These are phyloP conservation scores for Harpegnathos saltator DNA, from an alignment of 1,140 invertebrate genomes.

Conservation along the genomic window DNA sequence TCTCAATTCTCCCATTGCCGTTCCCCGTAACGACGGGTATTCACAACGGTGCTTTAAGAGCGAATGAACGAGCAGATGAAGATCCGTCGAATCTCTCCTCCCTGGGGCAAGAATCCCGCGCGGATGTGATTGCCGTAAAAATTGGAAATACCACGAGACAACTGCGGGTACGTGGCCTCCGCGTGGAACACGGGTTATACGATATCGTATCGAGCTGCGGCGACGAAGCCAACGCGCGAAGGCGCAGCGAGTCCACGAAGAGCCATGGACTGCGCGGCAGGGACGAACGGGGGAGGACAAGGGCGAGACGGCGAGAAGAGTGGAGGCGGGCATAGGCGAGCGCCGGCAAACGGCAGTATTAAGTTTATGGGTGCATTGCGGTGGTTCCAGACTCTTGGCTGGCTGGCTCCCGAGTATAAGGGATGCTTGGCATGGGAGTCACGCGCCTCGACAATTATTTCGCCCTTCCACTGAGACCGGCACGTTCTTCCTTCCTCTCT, in stretches of 20 bases:
- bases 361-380: constrained; percentile 83
- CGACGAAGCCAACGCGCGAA: no score
- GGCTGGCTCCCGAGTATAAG: constrained; percentile 67
- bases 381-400: constrained; percentile 77
- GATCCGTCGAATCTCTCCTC: not conserved
- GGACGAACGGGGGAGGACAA: not conserved
- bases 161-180: constrained; percentile 31
- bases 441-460: constrained; percentile 83
- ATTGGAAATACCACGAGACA: constrained; percentile 65
- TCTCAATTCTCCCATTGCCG: not conserved
- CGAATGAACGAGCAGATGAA: no score
- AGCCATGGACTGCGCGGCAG: constrained; percentile 29
- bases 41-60: not conserved
- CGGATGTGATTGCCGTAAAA: constrained; percentile 62
- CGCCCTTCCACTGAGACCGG: constrained; percentile 70
- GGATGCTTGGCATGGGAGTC: constrained; percentile 80
- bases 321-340: constrained; percentile 58
- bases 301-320: not conserved
- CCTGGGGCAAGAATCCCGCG: constrained; percentile 6
- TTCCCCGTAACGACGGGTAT: not conserved
- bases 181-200: constrained; percentile 60
- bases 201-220: constrained; percentile 71
- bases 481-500: constrained; percentile 61
- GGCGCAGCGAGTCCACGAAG: constrained; percentile 36
- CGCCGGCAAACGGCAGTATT: constrained; percentile 75